Evolutionary conservation across 2,888 invertebrate genomes (phyloP).

Genomic region (Stomorhina lunata): DNA sequence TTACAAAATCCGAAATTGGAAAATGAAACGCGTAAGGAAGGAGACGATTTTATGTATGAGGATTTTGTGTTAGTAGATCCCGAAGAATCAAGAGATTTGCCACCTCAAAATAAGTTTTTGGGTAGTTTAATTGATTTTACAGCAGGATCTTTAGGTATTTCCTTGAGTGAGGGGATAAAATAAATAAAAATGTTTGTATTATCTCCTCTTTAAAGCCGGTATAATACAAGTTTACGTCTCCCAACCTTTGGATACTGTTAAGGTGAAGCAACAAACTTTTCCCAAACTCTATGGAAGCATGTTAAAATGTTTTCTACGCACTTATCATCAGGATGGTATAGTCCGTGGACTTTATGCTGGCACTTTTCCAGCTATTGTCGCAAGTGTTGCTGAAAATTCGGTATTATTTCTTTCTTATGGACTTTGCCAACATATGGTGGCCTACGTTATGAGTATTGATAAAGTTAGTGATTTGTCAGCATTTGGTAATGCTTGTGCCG

Average conservation of each 20-base stretch:
- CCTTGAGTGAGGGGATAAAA: neutral
- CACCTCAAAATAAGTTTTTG: constrained; percentile 67
- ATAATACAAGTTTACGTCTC: constrained; percentile 91
- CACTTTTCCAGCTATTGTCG: constrained; percentile 94
- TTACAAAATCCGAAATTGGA: neutral
- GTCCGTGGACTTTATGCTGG: constrained; percentile 93
- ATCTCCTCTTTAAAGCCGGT: neutral
- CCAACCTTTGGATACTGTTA: constrained; percentile 98
- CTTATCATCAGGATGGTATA: constrained; percentile 92
- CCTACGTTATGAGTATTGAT: constrained; percentile 76
- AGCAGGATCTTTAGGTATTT: constrained; percentile 44
- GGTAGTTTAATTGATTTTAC: constrained; percentile 64
- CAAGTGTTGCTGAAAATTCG: constrained; percentile 98
- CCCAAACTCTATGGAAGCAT: constrained; percentile 93
- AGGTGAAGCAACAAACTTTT: constrained; percentile 99
- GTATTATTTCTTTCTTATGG: constrained; percentile 97
- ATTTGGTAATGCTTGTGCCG: constrained; percentile 91
- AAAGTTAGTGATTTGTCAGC: constrained; percentile 85
- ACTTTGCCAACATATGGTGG: constrained; percentile 94
- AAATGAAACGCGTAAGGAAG: neutral
- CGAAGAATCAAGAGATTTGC: neutral
- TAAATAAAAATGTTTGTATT: neutral
- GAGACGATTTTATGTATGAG: neutral
- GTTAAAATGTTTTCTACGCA: constrained; percentile 90
- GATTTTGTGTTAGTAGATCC: neutral